Base-by-base conservation (phyloP, 2,113 vertebrate genomes). In the Mormoops blainvillei region DNA sequence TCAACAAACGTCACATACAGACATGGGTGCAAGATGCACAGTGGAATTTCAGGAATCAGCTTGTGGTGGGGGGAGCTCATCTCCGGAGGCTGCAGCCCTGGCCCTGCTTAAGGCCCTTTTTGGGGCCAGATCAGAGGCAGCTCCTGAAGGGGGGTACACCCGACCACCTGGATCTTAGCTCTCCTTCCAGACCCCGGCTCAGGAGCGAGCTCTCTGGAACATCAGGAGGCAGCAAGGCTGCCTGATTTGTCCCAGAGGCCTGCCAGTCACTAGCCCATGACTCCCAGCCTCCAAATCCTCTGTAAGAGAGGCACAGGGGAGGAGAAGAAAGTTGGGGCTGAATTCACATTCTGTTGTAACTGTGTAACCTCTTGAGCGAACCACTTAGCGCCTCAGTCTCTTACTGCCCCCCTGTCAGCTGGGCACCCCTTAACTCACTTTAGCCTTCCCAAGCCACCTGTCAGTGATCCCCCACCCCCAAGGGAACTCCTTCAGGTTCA, bases 101-200 rank as follows among this genome's bases (percentile, higher is more conserved):
- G 13, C 31, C 80, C 15, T 1, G 9, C 87, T 9, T 16, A 14
- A 61, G 50, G 58, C 16, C 33, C 20, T 31, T n/a, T n/a, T n/a
- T 2, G 18, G 73, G 36, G 24, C 31, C 38, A 3, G 33, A 1
- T 16, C 77, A 65, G 52, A 28, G 2, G 2, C 0, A 20, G 36
- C 56, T 84, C 77, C 13, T 73, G 70, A 52, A 22, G 63, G 24
- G 68, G 41, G 36, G 13, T 4, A 26, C 4, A 13, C 15, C 41
- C 3, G 28, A 15, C 16, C 26, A n/a, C 41, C 43, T 52, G 76
- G 81, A 22, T n/a, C 63, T 20, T 13, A 45, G 50, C 28, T 33
- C 36, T 80, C 38, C 89, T 56, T 84, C 45, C 36, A 26, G 52
- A 43, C 28, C 54, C 12, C 0, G 1, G 68, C 76, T 87, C 0